Evolutionary conservation across 2,888 invertebrate genomes (phyloP), one percentile per base, ranked within the genome.

Genomic region (Marasmarcha lunaedactyla): DNA sequence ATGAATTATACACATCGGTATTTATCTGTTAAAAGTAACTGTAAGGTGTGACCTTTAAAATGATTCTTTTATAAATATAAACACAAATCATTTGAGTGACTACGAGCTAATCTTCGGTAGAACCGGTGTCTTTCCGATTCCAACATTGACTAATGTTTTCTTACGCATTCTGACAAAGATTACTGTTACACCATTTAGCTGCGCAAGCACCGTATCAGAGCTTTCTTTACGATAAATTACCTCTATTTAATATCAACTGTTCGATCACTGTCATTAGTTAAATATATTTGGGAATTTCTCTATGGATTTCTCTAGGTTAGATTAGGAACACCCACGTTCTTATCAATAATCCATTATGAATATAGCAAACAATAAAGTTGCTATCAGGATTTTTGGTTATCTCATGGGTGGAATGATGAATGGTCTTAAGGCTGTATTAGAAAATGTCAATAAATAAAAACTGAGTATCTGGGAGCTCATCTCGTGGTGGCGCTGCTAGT

Each of bases 381-480:
- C 73, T 81, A 81, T 83, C 81, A 63, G 68, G 51, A 52, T 53
- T 58, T 56, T 46, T 48, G 51, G 59, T 14, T 70, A 77, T 76
- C 73, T 61, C 20, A 7, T 20, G 47, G 44, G 50, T 49, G 54
- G 53, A 63, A 71, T 81, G 81, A 83, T 77, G 77, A 72, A 83
- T 81, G 57, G 58, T 50, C 54, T 49, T 49, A 52, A 54, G 55
- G 60, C 67, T 57, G 68, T 73, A 79, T 83, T 79, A 81, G 76
- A 76, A 78, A 78, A 76, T 72, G 77, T 76, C 73, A 79, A 83
- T 83, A 78, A 78, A 79, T 79, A 83, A 81, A 78, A 79, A 76
- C 66, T 65, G 58, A 63, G 65, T 74, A 77, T 79, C 76, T 60
- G 46, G 46, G 51, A 57, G 56, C 58, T 63, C 67, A 72, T 72